phyloP scores from a whole-genome alignment of 2,113 vertebrate species.

The Malurus cyaneus region DNA sequence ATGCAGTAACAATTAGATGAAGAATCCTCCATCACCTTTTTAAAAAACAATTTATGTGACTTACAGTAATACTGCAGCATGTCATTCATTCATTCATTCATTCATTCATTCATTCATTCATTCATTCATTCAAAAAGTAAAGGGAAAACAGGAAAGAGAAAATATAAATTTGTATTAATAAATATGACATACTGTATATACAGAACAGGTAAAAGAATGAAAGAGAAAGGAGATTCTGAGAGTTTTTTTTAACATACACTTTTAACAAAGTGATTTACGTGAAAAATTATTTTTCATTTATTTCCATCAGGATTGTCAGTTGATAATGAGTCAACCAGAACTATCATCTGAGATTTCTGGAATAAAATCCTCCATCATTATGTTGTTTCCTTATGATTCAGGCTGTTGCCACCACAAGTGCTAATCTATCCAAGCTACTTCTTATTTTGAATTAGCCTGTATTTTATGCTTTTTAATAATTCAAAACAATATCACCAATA shows the following conservation, averaged over 20 bases:
- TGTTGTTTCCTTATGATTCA: neutral
- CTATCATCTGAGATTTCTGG: neutral
- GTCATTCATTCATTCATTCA: neutral
- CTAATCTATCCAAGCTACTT: neutral
- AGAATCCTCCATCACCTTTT: rapidly evolving
- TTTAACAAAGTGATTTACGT: neutral
- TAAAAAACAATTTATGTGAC: neutral
- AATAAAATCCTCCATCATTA: neutral
- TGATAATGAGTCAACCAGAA: neutral
- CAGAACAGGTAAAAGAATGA: neutral
- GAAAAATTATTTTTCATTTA: neutral
- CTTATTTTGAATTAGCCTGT: neutral
- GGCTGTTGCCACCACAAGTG: neutral
- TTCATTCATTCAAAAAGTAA: neutral
- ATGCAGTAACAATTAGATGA: neutral
- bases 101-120: neutral
- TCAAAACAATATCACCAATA: neutral
- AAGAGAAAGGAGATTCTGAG: neutral
- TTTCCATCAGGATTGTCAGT: neutral
- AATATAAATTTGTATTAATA: neutral
- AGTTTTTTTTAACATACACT: neutral
- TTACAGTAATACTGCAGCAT: neutral
- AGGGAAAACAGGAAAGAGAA: neutral
- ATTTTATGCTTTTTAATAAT: neutral
- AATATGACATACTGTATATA: too few species aligned